phyloP scores from a whole-genome alignment of 2,797 vertebrate genomes.

The Enteromius treurensis region DNA sequence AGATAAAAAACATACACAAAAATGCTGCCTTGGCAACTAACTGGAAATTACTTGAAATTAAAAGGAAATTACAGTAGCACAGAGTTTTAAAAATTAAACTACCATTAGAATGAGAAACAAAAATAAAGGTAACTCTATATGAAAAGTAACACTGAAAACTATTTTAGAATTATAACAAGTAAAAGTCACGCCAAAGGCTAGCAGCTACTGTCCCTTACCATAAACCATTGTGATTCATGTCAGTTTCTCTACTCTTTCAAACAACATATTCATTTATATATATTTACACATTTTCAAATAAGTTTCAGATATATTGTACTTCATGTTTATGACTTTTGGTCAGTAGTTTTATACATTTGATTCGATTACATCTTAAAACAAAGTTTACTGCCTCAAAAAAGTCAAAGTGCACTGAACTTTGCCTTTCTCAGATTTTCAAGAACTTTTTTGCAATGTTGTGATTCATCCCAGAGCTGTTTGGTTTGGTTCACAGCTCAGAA shows the following conservation, averaged over 20 bases:
- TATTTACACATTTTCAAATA: not conserved
- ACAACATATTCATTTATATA: not conserved
- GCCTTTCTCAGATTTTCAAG: not conserved
- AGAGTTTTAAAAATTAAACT: not conserved
- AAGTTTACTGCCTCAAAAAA: not conserved
- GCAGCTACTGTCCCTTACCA: not conserved
- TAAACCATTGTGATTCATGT: not conserved
- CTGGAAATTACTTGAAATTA: too few relatives aligned
- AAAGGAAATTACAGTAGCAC: not conserved
- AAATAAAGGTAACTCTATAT: not conserved
- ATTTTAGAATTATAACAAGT: not conserved
- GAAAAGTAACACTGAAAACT: not conserved
- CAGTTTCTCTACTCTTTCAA: not conserved
- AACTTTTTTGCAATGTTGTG: not conserved
- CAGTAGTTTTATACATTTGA: not conserved
- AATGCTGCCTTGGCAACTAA: not conserved
- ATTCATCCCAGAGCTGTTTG: constrained; percentile 6
- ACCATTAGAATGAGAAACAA: not conserved
- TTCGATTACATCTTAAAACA: not conserved
- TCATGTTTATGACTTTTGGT: not conserved
- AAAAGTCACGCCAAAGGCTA: not conserved
- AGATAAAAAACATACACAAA: not conserved
- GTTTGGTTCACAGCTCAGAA: not conserved
- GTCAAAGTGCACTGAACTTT: not conserved
- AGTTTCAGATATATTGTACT: not conserved